Evolutionary conservation across 2,113 vertebrate genomes (phyloP).

Genomic region (Malurus elegans): DNA sequence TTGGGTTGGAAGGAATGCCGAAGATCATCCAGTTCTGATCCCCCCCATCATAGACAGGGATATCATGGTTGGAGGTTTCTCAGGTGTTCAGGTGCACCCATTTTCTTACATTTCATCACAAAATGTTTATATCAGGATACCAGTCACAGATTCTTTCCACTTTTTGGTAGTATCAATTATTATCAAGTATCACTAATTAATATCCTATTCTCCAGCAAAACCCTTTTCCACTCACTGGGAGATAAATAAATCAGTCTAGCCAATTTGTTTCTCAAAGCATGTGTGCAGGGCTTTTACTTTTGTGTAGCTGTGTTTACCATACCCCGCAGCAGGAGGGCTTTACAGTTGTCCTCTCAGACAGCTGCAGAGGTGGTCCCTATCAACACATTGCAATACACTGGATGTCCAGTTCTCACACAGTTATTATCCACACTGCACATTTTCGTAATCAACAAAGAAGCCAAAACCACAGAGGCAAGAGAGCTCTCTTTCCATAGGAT

Average conservation of each 20-base stretch:
- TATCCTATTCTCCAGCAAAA: background rate
- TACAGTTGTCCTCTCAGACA: background rate
- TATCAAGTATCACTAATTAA: background rate
- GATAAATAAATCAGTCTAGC: background rate
- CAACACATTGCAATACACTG: fast-evolving
- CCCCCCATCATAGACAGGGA: background rate
- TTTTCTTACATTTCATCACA: background rate
- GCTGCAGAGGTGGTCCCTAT: background rate
- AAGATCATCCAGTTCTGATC: background rate
- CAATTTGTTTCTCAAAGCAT: background rate
- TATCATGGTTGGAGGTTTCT: background rate
- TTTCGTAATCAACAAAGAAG: background rate
- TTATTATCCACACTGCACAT: background rate
- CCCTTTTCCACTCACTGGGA: background rate
- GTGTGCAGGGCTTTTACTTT: background rate
- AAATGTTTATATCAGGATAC: background rate
- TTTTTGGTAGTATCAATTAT: background rate
- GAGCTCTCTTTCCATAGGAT: background rate
- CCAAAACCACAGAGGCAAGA: background rate
- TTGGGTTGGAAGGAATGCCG: background rate
- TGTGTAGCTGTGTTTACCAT: background rate
- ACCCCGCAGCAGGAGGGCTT: background rate
- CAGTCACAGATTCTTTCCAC: background rate
- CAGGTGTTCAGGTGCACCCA: background rate
- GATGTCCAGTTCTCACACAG: background rate